Conservation (phyloP, 2,888 invertebrate genomes). For the Hedya salicella region DNA sequence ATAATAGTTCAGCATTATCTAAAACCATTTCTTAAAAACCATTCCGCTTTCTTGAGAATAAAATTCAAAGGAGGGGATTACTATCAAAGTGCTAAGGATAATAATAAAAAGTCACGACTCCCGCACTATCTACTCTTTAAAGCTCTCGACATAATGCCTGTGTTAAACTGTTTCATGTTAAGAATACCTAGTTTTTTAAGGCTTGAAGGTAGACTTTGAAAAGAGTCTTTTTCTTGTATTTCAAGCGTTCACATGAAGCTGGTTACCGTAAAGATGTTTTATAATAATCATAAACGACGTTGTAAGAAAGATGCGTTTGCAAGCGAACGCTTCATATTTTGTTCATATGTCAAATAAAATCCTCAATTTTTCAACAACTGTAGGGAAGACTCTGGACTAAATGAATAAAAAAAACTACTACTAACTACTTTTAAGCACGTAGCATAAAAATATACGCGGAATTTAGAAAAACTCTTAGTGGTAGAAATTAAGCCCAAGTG, state of each 20-base stretch:
- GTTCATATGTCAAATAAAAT: too few relatives aligned
- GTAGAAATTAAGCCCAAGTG: too few relatives aligned
- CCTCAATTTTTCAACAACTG: too few relatives aligned
- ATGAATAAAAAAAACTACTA: too few relatives aligned
- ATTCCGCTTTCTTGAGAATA: slow-evolving; percentile 18
- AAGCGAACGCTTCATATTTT: too few relatives aligned
- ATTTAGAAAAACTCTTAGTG: too few relatives aligned
- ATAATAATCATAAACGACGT: too few relatives aligned
- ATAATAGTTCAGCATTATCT: slow-evolving; percentile 6
- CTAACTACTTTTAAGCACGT: too few relatives aligned
- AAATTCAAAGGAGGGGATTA: slow-evolving; percentile 26
- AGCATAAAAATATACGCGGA: too few relatives aligned
- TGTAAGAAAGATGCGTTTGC: too few relatives aligned
- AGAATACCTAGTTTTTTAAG: slow-evolving; percentile 7
- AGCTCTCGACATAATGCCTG: slow-evolving; percentile 18
- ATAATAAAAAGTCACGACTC: slow-evolving; percentile 34
- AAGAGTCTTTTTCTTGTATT: not conserved
- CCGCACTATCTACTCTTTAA: slow-evolving; percentile 13
- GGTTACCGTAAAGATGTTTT: not conserved
- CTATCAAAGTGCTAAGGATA: slow-evolving; percentile 22
- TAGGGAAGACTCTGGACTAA: too few relatives aligned
- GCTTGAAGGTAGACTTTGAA: not conserved
- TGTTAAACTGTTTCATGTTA: slow-evolving; percentile 18
- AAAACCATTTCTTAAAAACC: slow-evolving; percentile 10
- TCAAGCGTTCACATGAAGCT: not conserved